Conservation (phyloP, 2,888 invertebrate species). For the Pilophorus perplexus region DNA sequence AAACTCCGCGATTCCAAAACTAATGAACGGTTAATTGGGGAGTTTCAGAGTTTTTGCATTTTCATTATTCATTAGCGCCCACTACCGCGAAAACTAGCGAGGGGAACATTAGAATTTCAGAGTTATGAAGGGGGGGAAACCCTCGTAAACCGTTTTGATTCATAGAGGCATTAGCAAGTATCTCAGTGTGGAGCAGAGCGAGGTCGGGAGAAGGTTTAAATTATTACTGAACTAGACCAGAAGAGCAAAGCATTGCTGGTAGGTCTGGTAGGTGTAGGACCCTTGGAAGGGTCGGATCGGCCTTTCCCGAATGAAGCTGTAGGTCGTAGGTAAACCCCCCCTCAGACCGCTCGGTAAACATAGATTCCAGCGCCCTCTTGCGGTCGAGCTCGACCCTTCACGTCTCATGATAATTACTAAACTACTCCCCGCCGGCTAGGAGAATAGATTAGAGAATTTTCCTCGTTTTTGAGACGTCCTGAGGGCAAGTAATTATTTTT, state of each 20-base stretch:
- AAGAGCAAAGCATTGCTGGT: not conserved
- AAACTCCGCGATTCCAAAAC: too few relatives aligned
- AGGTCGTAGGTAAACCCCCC: not conserved
- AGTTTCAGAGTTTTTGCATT: not conserved
- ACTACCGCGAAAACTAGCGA: not conserved
- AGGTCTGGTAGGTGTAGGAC: not conserved
- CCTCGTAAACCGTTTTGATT: slow-evolving; percentile 30
- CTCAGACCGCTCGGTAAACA: not conserved
- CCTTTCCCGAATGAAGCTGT: not conserved
- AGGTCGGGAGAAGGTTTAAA: slow-evolving; percentile 13
- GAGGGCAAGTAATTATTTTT: too few relatives aligned
- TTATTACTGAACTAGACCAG: slow-evolving; percentile 21
- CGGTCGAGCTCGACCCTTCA: too few relatives aligned
- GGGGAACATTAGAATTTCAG: not conserved
- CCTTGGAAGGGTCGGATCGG: not conserved
- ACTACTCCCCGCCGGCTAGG: too few relatives aligned
- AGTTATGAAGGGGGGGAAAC: slow-evolving; percentile 7
- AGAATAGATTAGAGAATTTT: too few relatives aligned
- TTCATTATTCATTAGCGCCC: not conserved
- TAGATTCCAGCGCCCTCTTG: not conserved
- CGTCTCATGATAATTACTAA: too few relatives aligned
- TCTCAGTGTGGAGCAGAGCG: not conserved
- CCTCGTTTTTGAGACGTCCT: too few relatives aligned
- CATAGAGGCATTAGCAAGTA: slow-evolving; percentile 24
- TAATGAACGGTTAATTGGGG: too few relatives aligned